These are phyloP conservation scores for Limnephilus lunatus DNA, from an alignment of 2,888 invertebrate genomes.

Conservation along the genomic window DNA sequence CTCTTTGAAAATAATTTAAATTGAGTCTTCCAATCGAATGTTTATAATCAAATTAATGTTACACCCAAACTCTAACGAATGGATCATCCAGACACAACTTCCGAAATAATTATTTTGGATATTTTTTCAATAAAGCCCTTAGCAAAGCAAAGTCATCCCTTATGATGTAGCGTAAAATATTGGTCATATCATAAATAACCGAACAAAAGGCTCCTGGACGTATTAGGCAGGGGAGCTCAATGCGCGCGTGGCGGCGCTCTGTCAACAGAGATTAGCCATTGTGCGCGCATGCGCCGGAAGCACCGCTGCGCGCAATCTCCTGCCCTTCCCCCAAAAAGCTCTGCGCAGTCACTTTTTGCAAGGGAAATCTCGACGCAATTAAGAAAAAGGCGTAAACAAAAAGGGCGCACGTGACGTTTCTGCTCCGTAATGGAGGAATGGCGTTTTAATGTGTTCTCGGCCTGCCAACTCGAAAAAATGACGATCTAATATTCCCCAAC, in stretches of 20 bases:
- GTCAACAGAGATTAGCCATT: slow-evolving; percentile 66
- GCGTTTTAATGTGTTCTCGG: slow-evolving; percentile 30
- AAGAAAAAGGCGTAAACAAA: slow-evolving; percentile 67
- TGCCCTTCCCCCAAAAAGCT: slow-evolving; percentile 47
- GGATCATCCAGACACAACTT: neutral
- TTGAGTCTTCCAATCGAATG: neutral
- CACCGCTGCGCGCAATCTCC: slow-evolving; percentile 39
- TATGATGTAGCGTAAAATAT: slow-evolving; percentile 64
- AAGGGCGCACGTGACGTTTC: slow-evolving; percentile 55
- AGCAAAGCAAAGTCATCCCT: slow-evolving; percentile 56
- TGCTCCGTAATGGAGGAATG: slow-evolving; percentile 34
- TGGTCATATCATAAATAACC: slow-evolving; percentile 66
- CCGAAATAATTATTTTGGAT: slow-evolving; percentile 11
- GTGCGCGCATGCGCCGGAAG: slow-evolving; percentile 59
- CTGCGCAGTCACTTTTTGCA: slow-evolving; percentile 56
- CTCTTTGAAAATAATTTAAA: no score
- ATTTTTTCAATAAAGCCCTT: slow-evolving; percentile 52
- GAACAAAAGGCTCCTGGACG: slow-evolving; percentile 63
- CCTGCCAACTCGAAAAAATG: neutral
- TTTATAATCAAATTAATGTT: no score
- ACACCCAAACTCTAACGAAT: neutral
- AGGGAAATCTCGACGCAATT: slow-evolving; percentile 66
- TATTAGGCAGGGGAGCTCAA: slow-evolving; percentile 54
- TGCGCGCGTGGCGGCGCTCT: slow-evolving; percentile 65
- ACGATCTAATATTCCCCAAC: neutral